Evolutionary conservation across 2,888 invertebrate genomes (phyloP).

Genomic region (Achlya flavicornis): DNA sequence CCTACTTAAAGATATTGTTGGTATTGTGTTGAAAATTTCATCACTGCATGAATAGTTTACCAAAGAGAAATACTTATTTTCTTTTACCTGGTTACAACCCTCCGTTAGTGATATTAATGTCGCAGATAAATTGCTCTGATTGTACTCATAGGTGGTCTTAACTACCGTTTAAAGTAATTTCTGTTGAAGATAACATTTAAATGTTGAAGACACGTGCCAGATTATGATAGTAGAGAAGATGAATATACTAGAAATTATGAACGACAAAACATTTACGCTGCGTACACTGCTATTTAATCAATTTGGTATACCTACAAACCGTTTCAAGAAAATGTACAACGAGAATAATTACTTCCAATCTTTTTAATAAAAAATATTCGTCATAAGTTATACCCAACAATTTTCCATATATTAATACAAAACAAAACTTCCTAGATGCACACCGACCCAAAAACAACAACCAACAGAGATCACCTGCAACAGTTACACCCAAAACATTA

Average conservation of each 20-base stretch:
- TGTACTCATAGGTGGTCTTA: slow-evolving; percentile 63
- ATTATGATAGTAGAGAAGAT: slow-evolving; percentile 27
- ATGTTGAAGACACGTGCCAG: slow-evolving; percentile 53
- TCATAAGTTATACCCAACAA: not conserved
- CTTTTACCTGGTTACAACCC: not conserved
- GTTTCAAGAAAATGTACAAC: no score
- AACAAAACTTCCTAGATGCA: slow-evolving; percentile 64
- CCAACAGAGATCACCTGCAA: slow-evolving; percentile 65
- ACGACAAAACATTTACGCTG: no score
- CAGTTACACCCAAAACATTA: slow-evolving; percentile 79
- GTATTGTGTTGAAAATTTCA: no score
- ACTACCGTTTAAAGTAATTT: slow-evolving; percentile 61
- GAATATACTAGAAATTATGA: not conserved
- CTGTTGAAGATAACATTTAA: slow-evolving; percentile 46
- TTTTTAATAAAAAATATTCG: no score
- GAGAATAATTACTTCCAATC: no score
- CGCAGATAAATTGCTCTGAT: slow-evolving; percentile 68
- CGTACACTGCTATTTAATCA: no score
- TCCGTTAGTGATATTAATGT: slow-evolving; percentile 40
- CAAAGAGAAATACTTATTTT: not conserved
- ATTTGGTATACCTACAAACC: no score
- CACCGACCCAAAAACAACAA: slow-evolving; percentile 63
- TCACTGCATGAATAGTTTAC: no score
- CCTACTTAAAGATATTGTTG: no score
- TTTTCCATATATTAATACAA: no score